These are phyloP conservation scores for Drosophila neutralis DNA, from an alignment of 2,888 invertebrate genomes.

Conservation along the genomic window DNA sequence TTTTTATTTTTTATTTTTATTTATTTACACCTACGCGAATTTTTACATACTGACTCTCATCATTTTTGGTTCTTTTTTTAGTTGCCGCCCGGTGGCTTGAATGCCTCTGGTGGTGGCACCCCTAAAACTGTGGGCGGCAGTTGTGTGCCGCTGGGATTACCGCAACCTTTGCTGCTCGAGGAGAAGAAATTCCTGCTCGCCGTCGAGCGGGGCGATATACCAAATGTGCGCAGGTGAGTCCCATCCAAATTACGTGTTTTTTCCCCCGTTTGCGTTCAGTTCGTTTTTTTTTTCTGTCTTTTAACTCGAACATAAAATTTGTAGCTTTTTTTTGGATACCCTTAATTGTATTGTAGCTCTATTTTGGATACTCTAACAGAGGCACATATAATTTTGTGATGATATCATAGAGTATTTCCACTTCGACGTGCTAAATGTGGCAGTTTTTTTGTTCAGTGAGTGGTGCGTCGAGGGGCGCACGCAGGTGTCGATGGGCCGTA, in stretches of 20 bases:
- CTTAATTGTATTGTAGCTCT: too few species aligned
- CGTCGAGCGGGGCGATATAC: conserved; percentile 96
- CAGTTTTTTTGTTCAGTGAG: conserved; percentile 26
- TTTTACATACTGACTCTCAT: conserved; percentile 34
- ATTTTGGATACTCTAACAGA: background rate
- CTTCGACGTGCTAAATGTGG: background rate
- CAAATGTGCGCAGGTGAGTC: conserved; percentile 91
- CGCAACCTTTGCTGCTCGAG: conserved; percentile 90
- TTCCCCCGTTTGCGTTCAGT: background rate
- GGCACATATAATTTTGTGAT: background rate
- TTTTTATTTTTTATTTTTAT: conserved; percentile 35
- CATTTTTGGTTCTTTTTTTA: conserved; percentile 14
- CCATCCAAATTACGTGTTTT: conserved; percentile 21
- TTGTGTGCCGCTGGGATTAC: conserved; percentile 87
- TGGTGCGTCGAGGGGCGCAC: conserved; percentile 41
- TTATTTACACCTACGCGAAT: conserved; percentile 62
- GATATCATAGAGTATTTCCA: background rate
- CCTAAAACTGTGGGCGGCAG: conserved; percentile 75
- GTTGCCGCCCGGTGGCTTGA: conserved; percentile 61
- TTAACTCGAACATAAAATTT: conserved; percentile 27
- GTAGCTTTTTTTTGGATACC: conserved; percentile 10
- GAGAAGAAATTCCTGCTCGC: conserved; percentile 97
- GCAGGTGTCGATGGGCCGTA: conserved; percentile 62
- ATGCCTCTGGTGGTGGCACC: conserved; percentile 38
- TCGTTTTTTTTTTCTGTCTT: conserved; percentile 7